Evolutionary conservation across 23 tunicate genomes (phyloP).

Genomic region (Botrylloides violaceus): DNA sequence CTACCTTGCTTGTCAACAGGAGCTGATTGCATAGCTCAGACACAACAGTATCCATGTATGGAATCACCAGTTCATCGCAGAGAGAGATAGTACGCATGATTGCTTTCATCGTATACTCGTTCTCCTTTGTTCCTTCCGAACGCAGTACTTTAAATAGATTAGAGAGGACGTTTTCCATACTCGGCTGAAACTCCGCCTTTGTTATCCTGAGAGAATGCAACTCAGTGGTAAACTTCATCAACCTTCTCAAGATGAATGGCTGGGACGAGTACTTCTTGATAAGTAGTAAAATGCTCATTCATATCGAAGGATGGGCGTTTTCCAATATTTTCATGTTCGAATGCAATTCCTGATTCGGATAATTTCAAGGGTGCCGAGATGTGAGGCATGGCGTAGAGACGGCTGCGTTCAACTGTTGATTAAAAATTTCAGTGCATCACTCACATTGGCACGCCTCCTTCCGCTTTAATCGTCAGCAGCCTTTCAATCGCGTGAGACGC

Average conservation of each 20-base stretch:
- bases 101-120: slow-evolving; percentile 89
- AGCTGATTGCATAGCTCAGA: slow-evolving; percentile 61
- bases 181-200: slow-evolving; percentile 43
- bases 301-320: too few relatives aligned
- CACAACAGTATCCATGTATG: slow-evolving; percentile 60
- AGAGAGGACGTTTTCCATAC: slow-evolving; percentile 39
- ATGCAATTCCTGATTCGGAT: too few relatives aligned
- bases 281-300: too few relatives aligned
- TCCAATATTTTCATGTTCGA: too few relatives aligned
- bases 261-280: too few relatives aligned
- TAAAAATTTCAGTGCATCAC: too few relatives aligned
- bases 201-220: too few relatives aligned
- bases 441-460: slow-evolving; percentile 41
- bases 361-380: too few relatives aligned
- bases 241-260: too few relatives aligned
- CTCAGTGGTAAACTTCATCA: too few relatives aligned
- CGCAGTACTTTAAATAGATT: slow-evolving; percentile 47
- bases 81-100: slow-evolving; percentile 62
- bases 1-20: slow-evolving; percentile 40
- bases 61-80: slow-evolving; percentile 36
- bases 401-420: too few relatives aligned
- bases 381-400: too few relatives aligned
- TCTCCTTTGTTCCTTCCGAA: slow-evolving; percentile 63
- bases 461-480: slow-evolving; percentile 59
- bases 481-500: slow-evolving; percentile 94